These are phyloP conservation scores for Pachycephala philippinensis DNA, from an alignment of 2,113 vertebrate species.

Conservation along the genomic window DNA sequence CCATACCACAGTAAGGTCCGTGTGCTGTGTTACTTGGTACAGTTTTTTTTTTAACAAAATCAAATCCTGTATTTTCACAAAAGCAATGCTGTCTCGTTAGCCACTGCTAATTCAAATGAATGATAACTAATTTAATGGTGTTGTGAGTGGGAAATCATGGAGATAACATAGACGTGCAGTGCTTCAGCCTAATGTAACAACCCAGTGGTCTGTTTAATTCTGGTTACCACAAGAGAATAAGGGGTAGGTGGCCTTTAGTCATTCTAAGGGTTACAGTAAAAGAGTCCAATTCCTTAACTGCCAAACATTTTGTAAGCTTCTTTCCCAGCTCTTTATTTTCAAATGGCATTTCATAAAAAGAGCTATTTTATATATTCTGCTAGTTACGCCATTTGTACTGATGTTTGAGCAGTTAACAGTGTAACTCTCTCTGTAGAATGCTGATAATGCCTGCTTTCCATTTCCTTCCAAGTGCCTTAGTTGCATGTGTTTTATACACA, in stretches of 20 bases:
- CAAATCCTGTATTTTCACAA: background rate
- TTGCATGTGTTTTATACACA: background rate
- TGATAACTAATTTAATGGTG: background rate
- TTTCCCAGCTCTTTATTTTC: background rate
- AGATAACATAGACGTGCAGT: background rate
- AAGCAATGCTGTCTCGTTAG: background rate
- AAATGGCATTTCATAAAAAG: constrained; percentile 1
- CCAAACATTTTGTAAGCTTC: background rate
- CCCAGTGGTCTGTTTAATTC: background rate
- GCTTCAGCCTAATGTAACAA: background rate
- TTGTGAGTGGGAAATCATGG: background rate
- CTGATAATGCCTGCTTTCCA: background rate
- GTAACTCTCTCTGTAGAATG: background rate
- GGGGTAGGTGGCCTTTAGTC: background rate
- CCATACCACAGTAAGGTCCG: background rate
- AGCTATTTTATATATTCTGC: background rate
- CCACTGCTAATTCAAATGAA: background rate
- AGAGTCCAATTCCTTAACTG: background rate
- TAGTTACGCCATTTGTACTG: background rate
- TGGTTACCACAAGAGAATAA: background rate
- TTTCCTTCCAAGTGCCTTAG: background rate
- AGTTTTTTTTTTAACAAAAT: background rate
- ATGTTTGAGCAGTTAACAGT: background rate
- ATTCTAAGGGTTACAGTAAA: background rate
- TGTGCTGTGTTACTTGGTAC: background rate